Base-by-base conservation (phyloP, 2,113 vertebrate species). In the Tupaia tana region DNA sequence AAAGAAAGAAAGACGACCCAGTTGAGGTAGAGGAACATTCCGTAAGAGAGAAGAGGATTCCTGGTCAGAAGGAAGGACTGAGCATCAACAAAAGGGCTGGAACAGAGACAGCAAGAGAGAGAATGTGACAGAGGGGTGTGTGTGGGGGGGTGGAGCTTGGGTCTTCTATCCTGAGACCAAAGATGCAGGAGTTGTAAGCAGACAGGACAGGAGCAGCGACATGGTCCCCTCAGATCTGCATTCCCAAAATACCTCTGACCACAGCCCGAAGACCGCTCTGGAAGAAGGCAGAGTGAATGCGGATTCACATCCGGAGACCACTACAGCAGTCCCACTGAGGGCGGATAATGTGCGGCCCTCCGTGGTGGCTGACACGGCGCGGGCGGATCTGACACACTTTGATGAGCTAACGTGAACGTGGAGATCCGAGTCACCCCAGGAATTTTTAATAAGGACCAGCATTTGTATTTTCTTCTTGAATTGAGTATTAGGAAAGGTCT, bases 401-500 rank as follows among this genome's bases (percentile, higher is more conserved):
- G 43, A 43, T 43, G 43, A 43, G 43, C 43, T 43, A 43, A 3
- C 43, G 43, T 43, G 43, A 43, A 43, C 75, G 4, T 22, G 73
- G 74, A 86, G 54, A 29, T 15, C 58, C 58, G 34, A 86, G 69
- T 69, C 75, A 83, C 54, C 67, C 58, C 54, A 25, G 1, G 9
- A 58, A 24, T 31, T n/a, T 84, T 67, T 78, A 90, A 25, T 18
- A 70, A 75, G 31, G 31, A 88, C 10, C 24, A 85, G 27, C 15
- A 31, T 64, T 79, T 70, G 22, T 77, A 67, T 88, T 86, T 90
- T 54, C 84, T 82, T 84, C n/a, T 90, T 94, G 71, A 95, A 86
- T 7, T 87, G 34, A 85, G 13, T 66, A 93, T 20, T 29, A 83
- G 67, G 84, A 95, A 95, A 91, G 74, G 64, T 83, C 34, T n/a